A percentile compares a stretch with the other conserved stretches of the same genome.
These are phyloP conservation scores for Margarornis squamiger DNA, from an alignment of 2,797 vertebrate genomes.

Conservation along the genomic window DNA sequence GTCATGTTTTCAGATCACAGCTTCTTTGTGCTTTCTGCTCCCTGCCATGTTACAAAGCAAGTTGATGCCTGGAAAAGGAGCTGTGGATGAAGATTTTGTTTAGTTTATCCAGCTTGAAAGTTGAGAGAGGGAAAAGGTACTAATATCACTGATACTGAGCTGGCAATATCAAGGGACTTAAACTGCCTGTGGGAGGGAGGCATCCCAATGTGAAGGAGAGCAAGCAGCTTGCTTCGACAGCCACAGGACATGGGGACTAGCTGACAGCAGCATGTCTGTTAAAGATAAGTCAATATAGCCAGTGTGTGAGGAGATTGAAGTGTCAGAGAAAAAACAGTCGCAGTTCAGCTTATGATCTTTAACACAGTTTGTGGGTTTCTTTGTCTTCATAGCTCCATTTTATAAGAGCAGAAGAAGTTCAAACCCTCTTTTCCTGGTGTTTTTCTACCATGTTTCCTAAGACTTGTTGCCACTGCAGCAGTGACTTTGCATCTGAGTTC, in stretches of 20 bases:
- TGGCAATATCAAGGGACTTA: accelerated
- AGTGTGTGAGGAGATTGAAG: background rate
- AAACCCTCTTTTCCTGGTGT: background rate
- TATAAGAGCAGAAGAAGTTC: background rate
- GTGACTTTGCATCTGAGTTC: background rate
- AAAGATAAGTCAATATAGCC: background rate
- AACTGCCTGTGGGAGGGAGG: background rate
- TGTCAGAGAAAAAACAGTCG: background rate
- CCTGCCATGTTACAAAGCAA: background rate
- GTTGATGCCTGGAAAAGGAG: background rate
- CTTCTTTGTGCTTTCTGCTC: background rate
- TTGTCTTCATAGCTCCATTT: background rate
- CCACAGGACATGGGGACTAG: background rate
- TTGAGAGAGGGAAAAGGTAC: background rate
- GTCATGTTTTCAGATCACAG: background rate
- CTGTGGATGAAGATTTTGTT: background rate
- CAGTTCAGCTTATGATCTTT: background rate
- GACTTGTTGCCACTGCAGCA: background rate
- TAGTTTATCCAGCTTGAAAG: background rate
- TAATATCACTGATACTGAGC: accelerated
- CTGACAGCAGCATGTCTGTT: background rate
- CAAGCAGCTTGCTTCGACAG: accelerated
- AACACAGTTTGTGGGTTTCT: background rate
- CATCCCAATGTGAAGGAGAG: background rate
- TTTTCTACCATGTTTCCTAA: background rate